These are phyloP conservation scores for Fukomys damarensis DNA, from an alignment of 2,113 vertebrate species.

Conservation along the genomic window DNA sequence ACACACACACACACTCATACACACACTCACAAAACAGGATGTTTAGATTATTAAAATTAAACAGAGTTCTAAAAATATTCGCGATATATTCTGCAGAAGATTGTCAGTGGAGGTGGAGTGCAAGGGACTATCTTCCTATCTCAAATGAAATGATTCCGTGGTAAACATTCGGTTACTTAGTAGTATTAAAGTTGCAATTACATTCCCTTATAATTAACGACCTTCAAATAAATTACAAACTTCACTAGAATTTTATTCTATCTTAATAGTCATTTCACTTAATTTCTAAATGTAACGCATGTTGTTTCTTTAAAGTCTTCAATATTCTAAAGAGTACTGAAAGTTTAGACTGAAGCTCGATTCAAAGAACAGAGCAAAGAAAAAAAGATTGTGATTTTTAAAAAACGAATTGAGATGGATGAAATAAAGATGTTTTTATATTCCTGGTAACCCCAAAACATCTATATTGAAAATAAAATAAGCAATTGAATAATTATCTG, in stretches of 20 bases:
- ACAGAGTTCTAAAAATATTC: slow-evolving; percentile 61
- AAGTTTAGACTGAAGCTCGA: background rate
- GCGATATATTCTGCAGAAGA: slow-evolving; percentile 59
- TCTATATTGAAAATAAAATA: background rate
- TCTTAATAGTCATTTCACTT: slow-evolving; percentile 60
- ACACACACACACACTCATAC: too few species aligned
- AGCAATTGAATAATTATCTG: background rate
- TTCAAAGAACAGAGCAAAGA: background rate
- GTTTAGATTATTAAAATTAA: slow-evolving; percentile 75
- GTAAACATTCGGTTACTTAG: slow-evolving; percentile 80
- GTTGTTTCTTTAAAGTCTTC: background rate
- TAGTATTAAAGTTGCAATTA: slow-evolving; percentile 82
- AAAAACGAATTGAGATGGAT: background rate
- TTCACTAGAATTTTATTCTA: slow-evolving; percentile 66
- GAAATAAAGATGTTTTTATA: background rate
- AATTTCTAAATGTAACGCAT: slow-evolving; percentile 52
- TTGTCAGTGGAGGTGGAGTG: slow-evolving; percentile 70
- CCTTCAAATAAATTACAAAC: slow-evolving; percentile 79
- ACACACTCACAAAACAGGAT: too few species aligned
- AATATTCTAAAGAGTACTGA: background rate
- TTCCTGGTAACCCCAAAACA: background rate
- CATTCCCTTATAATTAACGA: slow-evolving; percentile 72
- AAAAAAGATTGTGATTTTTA: background rate
- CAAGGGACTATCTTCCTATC: slow-evolving; percentile 74
- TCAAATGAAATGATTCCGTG: slow-evolving; percentile 67